Conservation (phyloP, 2,113 vertebrate genomes). For the Macquaria ambigua region DNA sequence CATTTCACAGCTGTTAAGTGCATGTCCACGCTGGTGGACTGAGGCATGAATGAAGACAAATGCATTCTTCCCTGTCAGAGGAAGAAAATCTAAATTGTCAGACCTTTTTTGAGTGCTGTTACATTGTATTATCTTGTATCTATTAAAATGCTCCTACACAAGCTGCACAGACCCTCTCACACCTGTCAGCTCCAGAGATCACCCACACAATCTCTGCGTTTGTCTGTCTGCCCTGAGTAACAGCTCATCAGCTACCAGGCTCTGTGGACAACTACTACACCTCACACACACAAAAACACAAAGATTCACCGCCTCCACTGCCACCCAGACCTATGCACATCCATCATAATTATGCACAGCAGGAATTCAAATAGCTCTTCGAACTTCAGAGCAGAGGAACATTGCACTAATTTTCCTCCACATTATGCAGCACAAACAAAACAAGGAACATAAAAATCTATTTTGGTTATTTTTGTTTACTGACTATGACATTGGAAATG, state of each 20-base stretch:
- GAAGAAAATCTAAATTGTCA: constrained; percentile 47
- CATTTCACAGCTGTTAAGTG: constrained; percentile 18
- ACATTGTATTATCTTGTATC: constrained; percentile 40
- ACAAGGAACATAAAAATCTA: constrained; percentile 53
- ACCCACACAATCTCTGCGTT: constrained; percentile 72
- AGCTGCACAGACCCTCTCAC: constrained; percentile 54
- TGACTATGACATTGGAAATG: constrained; percentile 40
- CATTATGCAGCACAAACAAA: constrained; percentile 56
- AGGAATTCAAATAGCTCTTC: constrained; percentile 73
- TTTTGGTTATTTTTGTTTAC: constrained; percentile 48
- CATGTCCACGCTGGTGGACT: background rate
- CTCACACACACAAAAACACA: constrained; percentile 27
- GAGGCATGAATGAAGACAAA: constrained; percentile 28
- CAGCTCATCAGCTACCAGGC: constrained; percentile 68
- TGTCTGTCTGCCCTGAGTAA: constrained; percentile 73
- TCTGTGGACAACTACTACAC: constrained; percentile 49
- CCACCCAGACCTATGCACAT: constrained; percentile 74
- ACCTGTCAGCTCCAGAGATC: constrained; percentile 73
- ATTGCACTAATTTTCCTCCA: constrained; percentile 55
- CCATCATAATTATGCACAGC: constrained; percentile 80
- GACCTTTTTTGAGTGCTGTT: constrained; percentile 29
- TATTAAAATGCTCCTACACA: constrained; percentile 60
- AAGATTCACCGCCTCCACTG: constrained; percentile 56
- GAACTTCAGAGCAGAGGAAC: constrained; percentile 65
- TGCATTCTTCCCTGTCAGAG: constrained; percentile 7